Percentiles rank a stretch among this genome's conserved stretches.
Evolutionary conservation across 2,888 invertebrate genomes (phyloP).

Genomic region (Dolomedes plantarius): DNA sequence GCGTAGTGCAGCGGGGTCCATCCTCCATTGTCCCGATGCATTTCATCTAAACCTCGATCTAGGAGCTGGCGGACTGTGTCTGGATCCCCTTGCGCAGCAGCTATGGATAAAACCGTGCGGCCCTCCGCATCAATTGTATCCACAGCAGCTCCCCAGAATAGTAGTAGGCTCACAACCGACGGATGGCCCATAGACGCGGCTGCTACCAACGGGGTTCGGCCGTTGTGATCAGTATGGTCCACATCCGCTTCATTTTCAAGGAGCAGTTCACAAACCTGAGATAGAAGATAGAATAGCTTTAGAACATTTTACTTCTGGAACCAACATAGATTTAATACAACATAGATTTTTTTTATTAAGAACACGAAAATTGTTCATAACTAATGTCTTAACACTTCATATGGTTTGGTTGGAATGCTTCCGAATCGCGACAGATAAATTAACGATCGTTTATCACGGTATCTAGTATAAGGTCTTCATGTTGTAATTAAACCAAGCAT

Average conservation of each 20-base stretch:
- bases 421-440: too few species aligned
- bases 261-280: conserved; percentile 86
- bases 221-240: conserved; percentile 88
- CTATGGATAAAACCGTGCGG: conserved; percentile 83
- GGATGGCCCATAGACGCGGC: conserved; percentile 95
- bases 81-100: conserved; percentile 79
- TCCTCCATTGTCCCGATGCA: conserved; percentile 89
- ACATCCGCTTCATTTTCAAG: conserved; percentile 95
- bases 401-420: too few species aligned
- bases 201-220: conserved; percentile 88
- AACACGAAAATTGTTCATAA: too few species aligned
- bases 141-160: conserved; percentile 97
- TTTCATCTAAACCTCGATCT: conserved; percentile 84
- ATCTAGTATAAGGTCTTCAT: too few species aligned
- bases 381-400: too few species aligned
- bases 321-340: too few species aligned
- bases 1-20: conserved; percentile 98
- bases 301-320: too few species aligned
- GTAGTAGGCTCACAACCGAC: conserved; percentile 87
- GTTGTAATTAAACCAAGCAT: too few species aligned
- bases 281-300: too few species aligned
- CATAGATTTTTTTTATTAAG: too few species aligned
- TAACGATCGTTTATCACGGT: too few species aligned
- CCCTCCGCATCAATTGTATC: conserved; percentile 96
- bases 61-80: conserved; percentile 92